These are phyloP conservation scores for Callitettix versicolor DNA, from an alignment of 1,140 invertebrate species.

Conservation along the genomic window DNA sequence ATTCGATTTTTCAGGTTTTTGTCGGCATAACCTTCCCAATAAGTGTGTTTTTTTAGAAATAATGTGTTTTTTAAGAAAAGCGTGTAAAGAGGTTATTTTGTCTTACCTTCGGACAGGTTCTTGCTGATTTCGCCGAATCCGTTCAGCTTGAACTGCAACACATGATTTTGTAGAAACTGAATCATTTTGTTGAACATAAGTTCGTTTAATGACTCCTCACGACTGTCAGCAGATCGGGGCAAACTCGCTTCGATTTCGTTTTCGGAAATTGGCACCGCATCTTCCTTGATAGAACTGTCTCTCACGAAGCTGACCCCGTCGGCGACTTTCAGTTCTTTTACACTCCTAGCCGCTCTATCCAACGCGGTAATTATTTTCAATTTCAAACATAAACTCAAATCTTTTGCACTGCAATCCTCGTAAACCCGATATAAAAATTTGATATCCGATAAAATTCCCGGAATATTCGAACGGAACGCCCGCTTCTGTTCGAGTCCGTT, in stretches of 20 bases:
- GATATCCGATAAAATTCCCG: conserved; percentile 38
- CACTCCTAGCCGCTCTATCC: conserved; percentile 52
- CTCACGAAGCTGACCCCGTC: conserved; percentile 60
- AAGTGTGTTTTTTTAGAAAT: no score
- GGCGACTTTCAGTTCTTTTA: conserved; percentile 47
- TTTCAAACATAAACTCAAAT: conserved; percentile 62
- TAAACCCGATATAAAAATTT: conserved; percentile 49
- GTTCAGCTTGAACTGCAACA: conserved; percentile 44
- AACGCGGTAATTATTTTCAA: conserved; percentile 59
- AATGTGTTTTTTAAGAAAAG: no score
- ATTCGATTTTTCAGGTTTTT: no score
- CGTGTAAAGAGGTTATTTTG: no score
- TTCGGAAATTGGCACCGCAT: conserved; percentile 33
- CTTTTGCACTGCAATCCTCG: conserved; percentile 59
- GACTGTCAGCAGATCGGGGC: conserved; percentile 53
- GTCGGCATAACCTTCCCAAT: no score
- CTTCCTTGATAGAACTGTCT: conserved; percentile 36
- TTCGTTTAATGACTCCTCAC: conserved; percentile 57
- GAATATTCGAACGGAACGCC: conserved; percentile 16
- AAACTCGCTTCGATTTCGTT: conserved; percentile 53
- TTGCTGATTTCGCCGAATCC: conserved; percentile 4
- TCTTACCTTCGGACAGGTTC: conserved; percentile 11
- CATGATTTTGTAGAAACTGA: conserved; percentile 62
- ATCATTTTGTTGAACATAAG: conserved; percentile 62
- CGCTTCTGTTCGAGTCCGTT: conserved; percentile 10